Evolutionary conservation across 2,113 vertebrate genomes (phyloP), one percentile per base, ranked within the genome.

Genomic region (Nerophis lumbriciformis): DNA sequence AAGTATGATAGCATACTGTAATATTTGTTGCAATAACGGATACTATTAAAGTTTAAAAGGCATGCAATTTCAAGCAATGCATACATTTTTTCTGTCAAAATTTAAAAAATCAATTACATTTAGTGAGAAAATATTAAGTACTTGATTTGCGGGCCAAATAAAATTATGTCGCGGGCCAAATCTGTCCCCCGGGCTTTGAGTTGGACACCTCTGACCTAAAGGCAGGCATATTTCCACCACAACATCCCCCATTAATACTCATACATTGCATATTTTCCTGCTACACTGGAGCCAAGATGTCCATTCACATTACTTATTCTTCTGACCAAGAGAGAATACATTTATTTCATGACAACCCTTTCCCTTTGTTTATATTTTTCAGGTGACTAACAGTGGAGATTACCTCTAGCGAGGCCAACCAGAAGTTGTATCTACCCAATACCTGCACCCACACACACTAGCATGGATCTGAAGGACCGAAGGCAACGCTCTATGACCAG

Each of bases 391-490:
- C 4, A 88, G 75, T 66, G 74, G 75, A 82, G 80, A 78, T 37
- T 67, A 63, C 80, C 73, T 51, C 77, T 57, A 68, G 65, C n/a
- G 75, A 66, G 66, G 77, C 74, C 71, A 50, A n/a, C 53, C 79
- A 73, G 75, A 67, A 78, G 75, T 69, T 67, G 66, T 61, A 44
- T 68, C 48, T 73, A 52, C 42, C 36, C 28, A 45, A 47, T 8
- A 36, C n/a, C 19, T 19, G 1, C 19, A n/a, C 71, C 71, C 71
- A 60, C 13, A 6, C 14, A 8, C 44, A 14, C 53, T 2, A 59
- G 21, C 63, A 99, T 99, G 97, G 97, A 99, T 68, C 88, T 95
- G 49, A 98, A 97, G 81, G 97, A 98, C 51, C 88, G 94, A 36
- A 83, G 94, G 61, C 92, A 98, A 65, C 94, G 94, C 65, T 95